Conservation (phyloP, 2,888 invertebrate genomes). For the Nysson spinosus region DNA sequence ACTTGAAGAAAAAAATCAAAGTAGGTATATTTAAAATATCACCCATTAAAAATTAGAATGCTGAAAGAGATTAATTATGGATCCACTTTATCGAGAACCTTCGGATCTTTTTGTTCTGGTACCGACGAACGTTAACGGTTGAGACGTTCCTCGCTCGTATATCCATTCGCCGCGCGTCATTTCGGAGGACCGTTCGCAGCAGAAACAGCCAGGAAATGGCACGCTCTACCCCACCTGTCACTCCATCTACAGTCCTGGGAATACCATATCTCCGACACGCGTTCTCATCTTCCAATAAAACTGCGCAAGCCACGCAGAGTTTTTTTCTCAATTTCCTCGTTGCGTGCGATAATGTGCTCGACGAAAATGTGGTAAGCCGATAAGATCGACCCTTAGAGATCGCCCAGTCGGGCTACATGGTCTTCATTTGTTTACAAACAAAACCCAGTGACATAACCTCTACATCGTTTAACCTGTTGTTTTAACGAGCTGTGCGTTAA, state of each 20-base stretch:
- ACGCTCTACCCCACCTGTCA: slow-evolving; percentile 42
- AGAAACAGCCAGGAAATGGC: slow-evolving; percentile 41
- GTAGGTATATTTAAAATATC: no score
- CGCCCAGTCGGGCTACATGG: slow-evolving; percentile 22
- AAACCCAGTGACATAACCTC: slow-evolving; percentile 59
- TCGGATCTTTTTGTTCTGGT: not conserved
- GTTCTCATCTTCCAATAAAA: slow-evolving; percentile 41
- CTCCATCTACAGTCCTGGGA: slow-evolving; percentile 49
- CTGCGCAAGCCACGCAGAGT: slow-evolving; percentile 28
- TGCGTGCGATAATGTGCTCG: slow-evolving; percentile 21
- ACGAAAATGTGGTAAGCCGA: slow-evolving; percentile 64
- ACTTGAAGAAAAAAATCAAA: no score
- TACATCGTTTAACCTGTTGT: slow-evolving; percentile 48
- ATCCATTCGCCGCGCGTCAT: slow-evolving; percentile 22
- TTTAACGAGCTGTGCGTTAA: slow-evolving; percentile 9
- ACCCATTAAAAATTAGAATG: no score
- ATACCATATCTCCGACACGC: slow-evolving; percentile 28
- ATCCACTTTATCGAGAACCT: no score
- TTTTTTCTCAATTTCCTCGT: slow-evolving; percentile 18
- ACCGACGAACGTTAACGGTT: slow-evolving; percentile 21
- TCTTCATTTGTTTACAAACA: slow-evolving; percentile 65
- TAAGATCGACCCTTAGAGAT: slow-evolving; percentile 10
- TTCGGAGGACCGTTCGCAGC: not conserved
- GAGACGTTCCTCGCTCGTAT: not conserved
- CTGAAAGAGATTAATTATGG: no score